These are phyloP conservation scores for Epirrita christyi DNA, from an alignment of 2,888 invertebrate genomes.

Conservation along the genomic window DNA sequence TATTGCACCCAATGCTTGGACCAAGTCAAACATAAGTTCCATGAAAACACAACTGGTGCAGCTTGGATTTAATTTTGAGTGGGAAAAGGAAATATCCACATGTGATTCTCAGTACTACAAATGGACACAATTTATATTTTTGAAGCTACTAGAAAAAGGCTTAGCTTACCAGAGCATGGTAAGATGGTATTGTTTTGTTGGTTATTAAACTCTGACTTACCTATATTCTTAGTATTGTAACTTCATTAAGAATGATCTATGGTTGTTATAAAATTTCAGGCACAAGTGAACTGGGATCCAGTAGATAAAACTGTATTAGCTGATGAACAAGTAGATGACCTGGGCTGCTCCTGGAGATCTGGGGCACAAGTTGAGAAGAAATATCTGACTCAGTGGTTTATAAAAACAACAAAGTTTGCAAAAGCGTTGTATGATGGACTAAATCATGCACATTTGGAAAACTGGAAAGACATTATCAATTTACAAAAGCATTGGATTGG, in stretches of 20 bases:
- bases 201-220: background rate
- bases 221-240: background rate
- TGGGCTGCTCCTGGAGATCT: conserved; percentile 97
- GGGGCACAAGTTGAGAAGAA: conserved; percentile 97
- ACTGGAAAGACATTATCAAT: conserved; percentile 94
- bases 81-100: conserved; percentile 95
- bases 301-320: conserved; percentile 98
- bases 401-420: conserved; percentile 94
- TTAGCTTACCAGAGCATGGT: conserved; percentile 95
- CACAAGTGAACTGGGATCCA: conserved; percentile 99
- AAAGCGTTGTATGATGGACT: conserved; percentile 89
- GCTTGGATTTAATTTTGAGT: conserved; percentile 95
- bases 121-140: conserved; percentile 98
- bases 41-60: conserved; percentile 92
- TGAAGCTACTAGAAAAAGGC: conserved; percentile 93
- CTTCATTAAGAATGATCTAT: too few species aligned
- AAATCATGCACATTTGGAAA: conserved; percentile 86
- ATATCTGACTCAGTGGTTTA: conserved; percentile 96
- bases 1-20: conserved; percentile 94
- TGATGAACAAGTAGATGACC: conserved; percentile 97
- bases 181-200: conserved; percentile 40
- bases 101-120: conserved; percentile 95
- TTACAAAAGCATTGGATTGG: conserved; percentile 96
- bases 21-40: conserved; percentile 90
- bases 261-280: conserved; percentile 75